Conservation (phyloP, 2,797 vertebrate species). For the Cryptoprocta ferox region DNA sequence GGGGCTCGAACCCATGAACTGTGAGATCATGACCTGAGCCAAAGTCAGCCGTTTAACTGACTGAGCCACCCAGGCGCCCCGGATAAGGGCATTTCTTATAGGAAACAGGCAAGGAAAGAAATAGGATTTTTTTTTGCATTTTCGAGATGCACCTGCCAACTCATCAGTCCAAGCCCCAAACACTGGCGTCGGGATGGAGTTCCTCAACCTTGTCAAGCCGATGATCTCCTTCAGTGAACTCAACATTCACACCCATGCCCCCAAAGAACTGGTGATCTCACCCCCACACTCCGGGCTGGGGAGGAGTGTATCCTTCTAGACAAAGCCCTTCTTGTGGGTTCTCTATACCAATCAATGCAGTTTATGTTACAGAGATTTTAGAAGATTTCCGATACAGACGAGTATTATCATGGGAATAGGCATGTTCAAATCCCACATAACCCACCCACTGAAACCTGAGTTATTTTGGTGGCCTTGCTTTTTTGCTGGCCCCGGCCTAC, state of each 20-base stretch:
- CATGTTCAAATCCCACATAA: neutral
- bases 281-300: no score
- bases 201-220: neutral
- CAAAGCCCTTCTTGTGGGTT: neutral
- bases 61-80: no score
- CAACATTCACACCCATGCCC: neutral
- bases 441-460: neutral
- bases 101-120: neutral
- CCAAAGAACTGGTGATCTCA: neutral
- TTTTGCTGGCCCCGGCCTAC: neutral
- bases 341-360: neutral
- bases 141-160: neutral
- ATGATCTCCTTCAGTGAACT: neutral
- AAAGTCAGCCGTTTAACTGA: no score
- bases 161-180: neutral
- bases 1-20: no score
- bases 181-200: neutral
- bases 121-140: neutral
- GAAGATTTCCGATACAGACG: neutral
- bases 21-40: no score
- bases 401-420: neutral
- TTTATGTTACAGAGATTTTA: neutral
- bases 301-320: neutral
- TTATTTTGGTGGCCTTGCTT: neutral
- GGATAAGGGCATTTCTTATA: neutral